Percentiles rank a stretch among this genome's conserved stretches.
Evolutionary conservation across 2,113 vertebrate species (phyloP).

Genomic region (Pangasianodon gigas): DNA sequence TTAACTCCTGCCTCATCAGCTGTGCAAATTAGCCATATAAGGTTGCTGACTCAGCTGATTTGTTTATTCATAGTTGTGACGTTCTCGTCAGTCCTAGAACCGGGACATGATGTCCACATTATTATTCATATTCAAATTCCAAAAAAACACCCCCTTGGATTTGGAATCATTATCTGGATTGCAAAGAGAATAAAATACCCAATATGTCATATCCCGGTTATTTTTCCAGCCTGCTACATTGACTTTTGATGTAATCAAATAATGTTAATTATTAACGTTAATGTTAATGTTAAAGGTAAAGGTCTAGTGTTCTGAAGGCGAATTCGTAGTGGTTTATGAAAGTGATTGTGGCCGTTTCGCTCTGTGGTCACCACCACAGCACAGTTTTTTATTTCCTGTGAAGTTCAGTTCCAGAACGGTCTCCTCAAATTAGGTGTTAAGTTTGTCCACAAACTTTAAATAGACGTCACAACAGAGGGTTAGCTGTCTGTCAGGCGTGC

Average conservation of each 20-base stretch:
- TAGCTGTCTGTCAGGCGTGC: background rate
- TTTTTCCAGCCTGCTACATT: background rate
- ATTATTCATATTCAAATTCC: background rate
- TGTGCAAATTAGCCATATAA: background rate
- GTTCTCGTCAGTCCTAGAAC: background rate
- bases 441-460: background rate
- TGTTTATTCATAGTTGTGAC: slow-evolving; percentile 4
- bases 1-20: background rate
- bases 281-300: background rate
- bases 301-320: no score
- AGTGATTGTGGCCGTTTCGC: no score
- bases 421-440: background rate
- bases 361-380: background rate
- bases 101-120: background rate
- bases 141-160: background rate
- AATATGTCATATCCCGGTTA: background rate
- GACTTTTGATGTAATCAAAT: background rate
- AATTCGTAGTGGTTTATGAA: background rate
- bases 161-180: background rate
- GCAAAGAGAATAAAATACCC: background rate
- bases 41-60: background rate
- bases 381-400: background rate
- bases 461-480: background rate
- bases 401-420: background rate
- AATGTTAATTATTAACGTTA: background rate